Evolutionary conservation across 2,113 vertebrate species (phyloP), one percentile per base, ranked within the genome.

Genomic region (Podiceps cristatus): DNA sequence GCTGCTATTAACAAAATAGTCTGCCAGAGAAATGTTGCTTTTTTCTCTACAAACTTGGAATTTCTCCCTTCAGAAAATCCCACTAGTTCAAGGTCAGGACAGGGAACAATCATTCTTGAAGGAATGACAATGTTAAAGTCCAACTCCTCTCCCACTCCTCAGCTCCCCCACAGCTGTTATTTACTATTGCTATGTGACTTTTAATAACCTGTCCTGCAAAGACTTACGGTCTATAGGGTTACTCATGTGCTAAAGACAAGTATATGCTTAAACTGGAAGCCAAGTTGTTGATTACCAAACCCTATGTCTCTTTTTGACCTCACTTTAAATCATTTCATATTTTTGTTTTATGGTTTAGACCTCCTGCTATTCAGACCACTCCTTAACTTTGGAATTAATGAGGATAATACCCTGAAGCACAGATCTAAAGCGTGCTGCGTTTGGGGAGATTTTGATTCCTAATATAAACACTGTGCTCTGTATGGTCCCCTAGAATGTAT

Each of bases 11-110:
- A 80, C 82, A 92, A 72, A 81, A 82, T 56, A 93, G 78, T 93
- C 76, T 93, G 64, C 71, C 77, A 93, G 80, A 83, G 42, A 93
- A 84, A 90, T 64, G 18, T 84, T 95, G 95, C 42, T 11, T 87
- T 86, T 96, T 96, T 81, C 68, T 86, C 42, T 68, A 63, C 83
- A 75, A 94, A 92, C 35, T 63, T 95, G 80, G 87, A 96, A 56
- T 93, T 92, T 90, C 59, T 90, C 58, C 76, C 73, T 86, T 96
- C 75, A 92, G 62, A 96, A 91, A 87, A 91, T 86, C 86, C 50
- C 49, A 50, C 56, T 69, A 73, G 66, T 96, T 93, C 93, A 96
- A 95, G 84, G 82, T 71, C 95, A 97, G 82, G 67, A 91, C 74
- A 81, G n/a, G 47, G 95, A 96, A 83, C 40, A 92, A 89, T 84